Evolutionary conservation across 2,113 vertebrate species (phyloP).

Genomic region (Tauraco erythrolophus): DNA sequence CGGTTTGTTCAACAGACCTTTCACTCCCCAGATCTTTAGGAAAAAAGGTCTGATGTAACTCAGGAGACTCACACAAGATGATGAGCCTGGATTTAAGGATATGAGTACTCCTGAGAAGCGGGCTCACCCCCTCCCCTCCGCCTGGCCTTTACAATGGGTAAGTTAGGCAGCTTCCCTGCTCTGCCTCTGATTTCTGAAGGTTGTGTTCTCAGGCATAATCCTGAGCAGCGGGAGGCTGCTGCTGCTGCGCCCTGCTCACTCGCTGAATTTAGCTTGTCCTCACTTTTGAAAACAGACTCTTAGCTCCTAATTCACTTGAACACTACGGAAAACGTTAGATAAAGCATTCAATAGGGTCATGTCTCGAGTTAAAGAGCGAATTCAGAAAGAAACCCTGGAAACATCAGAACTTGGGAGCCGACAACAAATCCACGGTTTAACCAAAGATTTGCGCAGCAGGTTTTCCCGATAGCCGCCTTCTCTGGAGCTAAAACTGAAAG

Average conservation of each 20-base stretch:
- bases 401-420: background rate
- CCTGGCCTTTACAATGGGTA: background rate
- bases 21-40: background rate
- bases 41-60: background rate
- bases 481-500: background rate
- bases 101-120: background rate
- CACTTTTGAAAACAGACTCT: background rate
- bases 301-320: background rate
- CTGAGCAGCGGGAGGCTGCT: conserved; percentile 40
- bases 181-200: background rate
- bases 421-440: background rate
- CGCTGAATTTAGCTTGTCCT: background rate
- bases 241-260: background rate
- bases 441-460: background rate
- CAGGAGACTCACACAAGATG: background rate
- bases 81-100: background rate
- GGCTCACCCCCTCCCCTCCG: background rate
- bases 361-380: background rate
- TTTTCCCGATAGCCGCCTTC: background rate
- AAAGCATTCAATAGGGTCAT: background rate
- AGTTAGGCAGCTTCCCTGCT: background rate
- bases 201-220: conserved; percentile 5
- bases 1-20: background rate
- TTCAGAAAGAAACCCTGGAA: background rate
- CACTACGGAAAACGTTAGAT: background rate